These are phyloP conservation scores for Echinometra lucunter DNA, from an alignment of 53 echinoderm and acorn worm species.

Conservation along the genomic window DNA sequence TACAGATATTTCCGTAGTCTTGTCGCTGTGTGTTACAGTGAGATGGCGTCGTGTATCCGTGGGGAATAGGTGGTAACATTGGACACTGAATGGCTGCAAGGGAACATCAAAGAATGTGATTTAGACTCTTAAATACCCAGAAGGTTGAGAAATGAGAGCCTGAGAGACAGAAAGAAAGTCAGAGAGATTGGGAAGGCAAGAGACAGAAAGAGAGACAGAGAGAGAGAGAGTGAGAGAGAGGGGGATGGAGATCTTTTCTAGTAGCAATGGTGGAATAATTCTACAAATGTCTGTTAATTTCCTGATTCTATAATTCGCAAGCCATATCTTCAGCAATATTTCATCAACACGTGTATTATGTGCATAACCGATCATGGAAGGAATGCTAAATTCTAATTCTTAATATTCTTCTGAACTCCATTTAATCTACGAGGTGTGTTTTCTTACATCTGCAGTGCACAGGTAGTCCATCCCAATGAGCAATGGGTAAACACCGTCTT, in stretches of 20 bases:
- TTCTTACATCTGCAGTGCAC: constrained; percentile 82
- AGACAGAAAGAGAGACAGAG: not conserved
- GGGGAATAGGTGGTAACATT: constrained; percentile 61
- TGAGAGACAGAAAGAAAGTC: not conserved
- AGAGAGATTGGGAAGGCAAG: not conserved
- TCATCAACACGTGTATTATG: too few relatives aligned
- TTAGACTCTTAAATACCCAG: not conserved
- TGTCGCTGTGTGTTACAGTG: constrained; percentile 75
- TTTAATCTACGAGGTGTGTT: not conserved
- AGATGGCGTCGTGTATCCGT: constrained; percentile 67
- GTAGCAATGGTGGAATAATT: too few relatives aligned
- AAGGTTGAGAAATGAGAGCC: not conserved
- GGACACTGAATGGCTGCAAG: constrained; percentile 83
- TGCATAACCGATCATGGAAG: too few relatives aligned
- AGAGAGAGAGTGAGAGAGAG: not conserved
- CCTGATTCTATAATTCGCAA: too few relatives aligned
- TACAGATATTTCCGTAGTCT: constrained; percentile 75
- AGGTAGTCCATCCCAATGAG: constrained; percentile 84
- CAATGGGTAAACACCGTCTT: constrained; percentile 89
- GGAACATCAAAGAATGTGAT: not conserved
- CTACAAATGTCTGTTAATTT: too few relatives aligned
- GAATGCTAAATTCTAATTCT: too few relatives aligned
- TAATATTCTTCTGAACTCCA: too few relatives aligned
- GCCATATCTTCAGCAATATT: too few relatives aligned
- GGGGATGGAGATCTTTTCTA: too few relatives aligned